Percentiles rank a stretch among this genome's conserved stretches.
phyloP scores from a whole-genome alignment of 2,888 invertebrate species.

The Leucoma salicis region DNA sequence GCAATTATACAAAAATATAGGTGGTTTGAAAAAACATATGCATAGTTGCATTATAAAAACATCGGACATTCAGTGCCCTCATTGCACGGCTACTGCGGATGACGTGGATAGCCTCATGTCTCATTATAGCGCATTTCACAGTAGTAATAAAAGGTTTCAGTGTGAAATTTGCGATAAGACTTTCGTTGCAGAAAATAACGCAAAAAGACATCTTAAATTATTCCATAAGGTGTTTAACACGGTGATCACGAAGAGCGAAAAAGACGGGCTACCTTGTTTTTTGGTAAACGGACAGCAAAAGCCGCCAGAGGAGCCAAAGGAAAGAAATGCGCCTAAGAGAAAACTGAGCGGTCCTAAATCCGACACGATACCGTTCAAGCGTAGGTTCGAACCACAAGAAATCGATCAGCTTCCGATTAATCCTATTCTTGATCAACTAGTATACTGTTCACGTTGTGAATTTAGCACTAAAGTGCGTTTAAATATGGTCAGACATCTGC shows the following conservation, averaged over 20 bases:
- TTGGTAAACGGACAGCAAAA: conserved; percentile 1
- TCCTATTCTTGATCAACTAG: conserved; percentile 83
- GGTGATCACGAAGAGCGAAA: background rate
- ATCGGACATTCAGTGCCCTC: conserved; percentile 17
- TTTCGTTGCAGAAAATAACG: conserved; percentile 1
- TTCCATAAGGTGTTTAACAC: conserved; percentile 32
- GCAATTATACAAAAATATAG: conserved; percentile 19
- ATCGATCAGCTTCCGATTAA: conserved; percentile 84
- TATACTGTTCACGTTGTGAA: conserved; percentile 85
- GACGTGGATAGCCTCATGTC: conserved; percentile 29
- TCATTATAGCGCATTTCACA: conserved; percentile 44
- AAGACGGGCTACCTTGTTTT: conserved; percentile 5
- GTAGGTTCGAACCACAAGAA: conserved; percentile 82
- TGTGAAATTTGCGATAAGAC: conserved; percentile 41
- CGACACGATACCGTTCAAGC: conserved; percentile 41
- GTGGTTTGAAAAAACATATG: conserved; percentile 39
- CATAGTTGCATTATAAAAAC: background rate
- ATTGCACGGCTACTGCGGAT: conserved; percentile 15
- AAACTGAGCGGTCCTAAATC: conserved; percentile 22
- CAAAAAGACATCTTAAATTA: conserved; percentile 41
- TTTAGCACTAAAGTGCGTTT: conserved; percentile 86
- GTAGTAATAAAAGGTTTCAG: conserved; percentile 16
- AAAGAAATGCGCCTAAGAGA: conserved; percentile 28
- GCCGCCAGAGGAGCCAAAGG: conserved; percentile 1
- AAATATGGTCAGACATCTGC: conserved; percentile 88